Evolutionary conservation across 2,888 invertebrate genomes (phyloP), one percentile per base, ranked within the genome.

Genomic region (Nomada fabriciana): DNA sequence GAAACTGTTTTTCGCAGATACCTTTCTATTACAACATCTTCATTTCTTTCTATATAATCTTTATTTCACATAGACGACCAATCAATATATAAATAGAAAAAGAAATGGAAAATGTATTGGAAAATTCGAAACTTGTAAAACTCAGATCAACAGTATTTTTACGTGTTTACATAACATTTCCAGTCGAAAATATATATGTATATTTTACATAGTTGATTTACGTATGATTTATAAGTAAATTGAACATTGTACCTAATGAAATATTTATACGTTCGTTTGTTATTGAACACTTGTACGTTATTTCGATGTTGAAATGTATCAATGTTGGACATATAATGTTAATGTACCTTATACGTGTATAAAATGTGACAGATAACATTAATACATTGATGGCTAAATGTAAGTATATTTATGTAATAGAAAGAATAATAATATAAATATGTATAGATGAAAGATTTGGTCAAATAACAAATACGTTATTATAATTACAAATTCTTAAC

Each of bases 321-420:
- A 25, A 57, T 71, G 69, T 82, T 67, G n/a, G 75, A 70, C 42
- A 67, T 67, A 74, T 74, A 63, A 81, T 74, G 70, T 75, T 72
- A 60, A 68, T 75, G 23, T 43, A 68, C 78, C 25, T 71, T 76
- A 60, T 74, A 43, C 68, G 72, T 72, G 63, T 70, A 82, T 81
- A 83, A 20, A 76, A 74, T 57, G 60, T 60, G 43, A 77, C 43
- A 80, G 67, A 65, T 43, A 86, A 70, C 61, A 78, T 63, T 84
- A 70, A 59, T 72, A 86, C 53, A 82, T 78, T 63, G 82, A 83
- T 85, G 72, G 61, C 79, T 86, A 82, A 83, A 86, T 70, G 61
- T 73, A 83, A 74, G 71, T 80, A 87, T 87, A 83, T 88, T 86
- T 89, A 82, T 88, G 79, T 87, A 87, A 83, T 83, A 84, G 82